A percentile compares a stretch with the other conserved stretches of the same genome.
These are phyloP conservation scores for Tethya wilhelma DNA, from an alignment of 37 sponge, comb jelly and placozoan genomes.

Conservation along the genomic window DNA sequence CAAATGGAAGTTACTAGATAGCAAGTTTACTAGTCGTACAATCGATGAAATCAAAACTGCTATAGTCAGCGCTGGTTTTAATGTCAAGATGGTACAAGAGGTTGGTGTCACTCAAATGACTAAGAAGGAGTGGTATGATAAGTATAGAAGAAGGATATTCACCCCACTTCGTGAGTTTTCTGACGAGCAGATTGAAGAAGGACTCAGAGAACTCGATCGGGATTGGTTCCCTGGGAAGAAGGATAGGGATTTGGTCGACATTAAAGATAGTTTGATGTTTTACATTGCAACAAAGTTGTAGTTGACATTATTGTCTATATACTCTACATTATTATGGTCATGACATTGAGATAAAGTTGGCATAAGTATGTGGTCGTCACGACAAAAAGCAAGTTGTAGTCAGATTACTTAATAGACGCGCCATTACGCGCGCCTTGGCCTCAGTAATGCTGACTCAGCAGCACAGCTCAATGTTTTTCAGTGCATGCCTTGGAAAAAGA, in stretches of 20 bases:
- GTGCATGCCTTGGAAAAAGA: too few species aligned
- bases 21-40: background rate
- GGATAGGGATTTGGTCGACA: constrained; percentile 9
- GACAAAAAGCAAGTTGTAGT: too few species aligned
- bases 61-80: constrained; percentile 8
- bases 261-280: background rate
- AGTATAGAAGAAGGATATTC: constrained; percentile 3
- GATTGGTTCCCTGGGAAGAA: constrained; percentile 14
- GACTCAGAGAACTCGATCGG: constrained; percentile 15
- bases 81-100: background rate
- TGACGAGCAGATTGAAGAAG: constrained; percentile 28
- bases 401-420: too few species aligned
- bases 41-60: background rate
- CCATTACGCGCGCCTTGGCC: too few species aligned
- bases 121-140: constrained; percentile 1
- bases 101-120: background rate
- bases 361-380: too few species aligned
- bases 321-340: too few species aligned
- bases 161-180: constrained; percentile 1
- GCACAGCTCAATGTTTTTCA: too few species aligned
- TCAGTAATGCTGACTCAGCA: too few species aligned
- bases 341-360: too few species aligned
- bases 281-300: constrained; percentile 1
- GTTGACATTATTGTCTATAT: too few species aligned
- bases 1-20: background rate